Evolutionary conservation across 2,797 vertebrate genomes (phyloP).

Genomic region (Xyrichtys novacula): DNA sequence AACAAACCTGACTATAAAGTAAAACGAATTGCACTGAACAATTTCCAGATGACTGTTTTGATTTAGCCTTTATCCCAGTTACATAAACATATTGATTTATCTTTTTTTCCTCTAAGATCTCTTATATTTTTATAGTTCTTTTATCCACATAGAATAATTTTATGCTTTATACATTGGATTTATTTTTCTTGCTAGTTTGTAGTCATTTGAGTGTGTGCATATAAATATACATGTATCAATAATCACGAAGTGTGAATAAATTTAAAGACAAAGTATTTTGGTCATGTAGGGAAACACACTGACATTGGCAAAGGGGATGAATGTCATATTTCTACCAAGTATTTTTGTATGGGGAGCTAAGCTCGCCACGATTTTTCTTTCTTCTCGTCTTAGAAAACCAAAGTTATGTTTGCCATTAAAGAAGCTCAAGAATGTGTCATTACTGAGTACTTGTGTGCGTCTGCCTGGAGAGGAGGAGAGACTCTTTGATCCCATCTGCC

Average conservation of each 20-base stretch:
- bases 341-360: slow-evolving; percentile 83
- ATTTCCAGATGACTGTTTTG: slow-evolving; percentile 86
- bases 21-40: slow-evolving; percentile 88
- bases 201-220: slow-evolving; percentile 83
- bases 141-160: slow-evolving; percentile 87
- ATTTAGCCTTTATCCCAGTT: slow-evolving; percentile 79
- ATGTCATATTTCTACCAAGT: slow-evolving; percentile 83
- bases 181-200: slow-evolving; percentile 79
- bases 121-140: slow-evolving; percentile 90
- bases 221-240: slow-evolving; percentile 80
- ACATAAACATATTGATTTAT: slow-evolving; percentile 79
- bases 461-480: slow-evolving; percentile 55
- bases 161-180: slow-evolving; percentile 83
- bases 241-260: slow-evolving; percentile 80
- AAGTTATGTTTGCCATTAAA: slow-evolving; percentile 88
- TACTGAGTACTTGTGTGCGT: slow-evolving; percentile 68
- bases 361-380: slow-evolving; percentile 74
- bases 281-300: slow-evolving; percentile 77
- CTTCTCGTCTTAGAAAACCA: slow-evolving; percentile 86
- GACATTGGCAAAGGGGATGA: slow-evolving; percentile 76
- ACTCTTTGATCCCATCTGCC: slow-evolving; percentile 66
- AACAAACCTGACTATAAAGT: slow-evolving; percentile 72
- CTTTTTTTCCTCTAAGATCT: slow-evolving; percentile 77
- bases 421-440: slow-evolving; percentile 84
- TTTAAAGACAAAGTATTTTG: slow-evolving; percentile 73